Conservation (phyloP, 2,888 invertebrate species). For the Sinopyrophorus schimmeli region DNA sequence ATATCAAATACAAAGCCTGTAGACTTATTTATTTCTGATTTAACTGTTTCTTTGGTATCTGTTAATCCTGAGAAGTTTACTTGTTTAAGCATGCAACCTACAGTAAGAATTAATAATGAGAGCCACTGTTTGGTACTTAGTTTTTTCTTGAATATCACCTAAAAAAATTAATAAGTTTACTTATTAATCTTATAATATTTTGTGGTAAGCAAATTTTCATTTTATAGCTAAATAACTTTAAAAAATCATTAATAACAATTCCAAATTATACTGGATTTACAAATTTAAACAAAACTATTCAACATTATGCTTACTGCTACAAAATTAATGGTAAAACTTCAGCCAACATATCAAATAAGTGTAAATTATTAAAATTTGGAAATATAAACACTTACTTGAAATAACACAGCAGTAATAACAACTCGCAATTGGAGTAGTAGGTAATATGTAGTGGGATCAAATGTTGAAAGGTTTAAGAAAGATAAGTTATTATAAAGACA, state of each 20-base stretch:
- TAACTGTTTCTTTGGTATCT: slow-evolving; percentile 27
- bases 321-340: too few species aligned
- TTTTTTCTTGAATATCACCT: slow-evolving; percentile 85
- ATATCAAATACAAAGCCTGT: slow-evolving; percentile 58
- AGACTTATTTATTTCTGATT: slow-evolving; percentile 49
- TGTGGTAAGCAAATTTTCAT: too few species aligned
- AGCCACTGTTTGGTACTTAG: slow-evolving; percentile 84
- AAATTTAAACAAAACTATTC: too few species aligned
- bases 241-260: too few species aligned
- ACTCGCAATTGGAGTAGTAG: slow-evolving; percentile 87
- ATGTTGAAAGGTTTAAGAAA: slow-evolving; percentile 85
- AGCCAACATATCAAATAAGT: too few species aligned
- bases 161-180: too few species aligned
- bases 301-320: too few species aligned
- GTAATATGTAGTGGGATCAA: slow-evolving; percentile 95
- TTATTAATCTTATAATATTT: too few species aligned
- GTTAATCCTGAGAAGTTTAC: slow-evolving; percentile 57
- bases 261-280: too few species aligned
- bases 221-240: too few species aligned
- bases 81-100: slow-evolving; percentile 91
- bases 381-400: slow-evolving; percentile 77
- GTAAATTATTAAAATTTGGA: too few species aligned
- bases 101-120: slow-evolving; percentile 81
- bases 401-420: slow-evolving; percentile 88
- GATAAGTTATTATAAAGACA: slow-evolving; percentile 94